Evolutionary conservation across 2,888 invertebrate genomes (phyloP).

Genomic region (Anticlea derivata): DNA sequence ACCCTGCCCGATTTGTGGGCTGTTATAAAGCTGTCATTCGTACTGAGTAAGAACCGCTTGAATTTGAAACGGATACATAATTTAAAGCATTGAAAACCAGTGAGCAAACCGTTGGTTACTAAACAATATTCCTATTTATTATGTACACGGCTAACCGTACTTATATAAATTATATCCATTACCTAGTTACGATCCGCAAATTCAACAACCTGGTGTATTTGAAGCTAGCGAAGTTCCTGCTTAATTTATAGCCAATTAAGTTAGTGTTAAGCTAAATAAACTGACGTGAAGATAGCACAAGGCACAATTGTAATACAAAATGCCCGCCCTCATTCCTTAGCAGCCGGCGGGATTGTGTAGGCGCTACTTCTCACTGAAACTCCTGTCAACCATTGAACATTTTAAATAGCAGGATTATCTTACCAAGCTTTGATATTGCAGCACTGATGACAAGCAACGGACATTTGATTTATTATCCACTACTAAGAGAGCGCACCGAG

Average conservation of each 20-base stretch:
- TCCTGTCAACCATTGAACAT: slow-evolving; percentile 49
- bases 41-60: slow-evolving; percentile 34
- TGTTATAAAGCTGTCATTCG: slow-evolving; percentile 37
- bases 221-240: slow-evolving; percentile 66
- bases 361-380: slow-evolving; percentile 46
- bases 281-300: slow-evolving; percentile 71
- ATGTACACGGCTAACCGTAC: slow-evolving; percentile 41
- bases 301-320: slow-evolving; percentile 66
- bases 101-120: slow-evolving; percentile 32
- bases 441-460: slow-evolving; percentile 68
- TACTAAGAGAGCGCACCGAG: slow-evolving; percentile 58
- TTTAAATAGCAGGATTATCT: slow-evolving; percentile 62
- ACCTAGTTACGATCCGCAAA: slow-evolving; percentile 53
- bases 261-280: slow-evolving; percentile 78
- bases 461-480: slow-evolving; percentile 67
- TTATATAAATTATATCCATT: slow-evolving; percentile 49
- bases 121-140: slow-evolving; percentile 44
- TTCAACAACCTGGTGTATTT: slow-evolving; percentile 63
- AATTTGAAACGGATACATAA: slow-evolving; percentile 37
- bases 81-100: slow-evolving; percentile 34
- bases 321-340: slow-evolving; percentile 46
- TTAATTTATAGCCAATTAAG: slow-evolving; percentile 82
- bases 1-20: slow-evolving; percentile 31
- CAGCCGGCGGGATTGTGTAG: slow-evolving; percentile 54
- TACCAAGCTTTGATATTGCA: slow-evolving; percentile 61